These are phyloP conservation scores for Zaprionus camerounensis DNA, from an alignment of 1,140 invertebrate species.

Conservation along the genomic window DNA sequence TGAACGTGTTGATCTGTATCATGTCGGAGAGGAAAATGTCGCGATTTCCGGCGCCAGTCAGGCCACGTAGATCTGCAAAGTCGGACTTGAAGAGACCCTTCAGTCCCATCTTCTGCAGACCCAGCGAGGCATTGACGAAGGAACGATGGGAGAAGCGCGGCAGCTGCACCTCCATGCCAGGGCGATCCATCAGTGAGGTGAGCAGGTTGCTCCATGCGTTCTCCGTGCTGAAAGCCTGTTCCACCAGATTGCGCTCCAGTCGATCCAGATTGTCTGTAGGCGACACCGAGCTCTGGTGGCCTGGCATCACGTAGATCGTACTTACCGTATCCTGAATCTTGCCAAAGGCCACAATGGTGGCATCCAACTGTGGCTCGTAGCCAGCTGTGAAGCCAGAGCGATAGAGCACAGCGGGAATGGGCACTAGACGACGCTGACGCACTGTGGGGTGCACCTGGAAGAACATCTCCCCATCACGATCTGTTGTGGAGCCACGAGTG, in stretches of 20 bases:
- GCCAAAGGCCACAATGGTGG: constrained; percentile 91
- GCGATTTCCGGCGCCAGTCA: constrained; percentile 89
- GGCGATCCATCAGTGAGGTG: constrained; percentile 89
- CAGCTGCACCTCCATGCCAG: constrained; percentile 91
- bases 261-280: constrained; percentile 90
- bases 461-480: constrained; percentile 92
- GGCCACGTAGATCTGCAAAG: constrained; percentile 91
- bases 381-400: constrained; percentile 90
- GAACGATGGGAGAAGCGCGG: constrained; percentile 93
- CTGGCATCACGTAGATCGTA: constrained; percentile 91
- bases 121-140: constrained; percentile 90
- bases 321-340: constrained; percentile 89
- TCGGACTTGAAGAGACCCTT: constrained; percentile 90
- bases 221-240: constrained; percentile 87
- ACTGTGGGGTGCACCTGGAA: constrained; percentile 92
- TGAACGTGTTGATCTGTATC: constrained; percentile 91
- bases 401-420: constrained; percentile 92
- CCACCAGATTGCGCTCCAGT: constrained; percentile 88
- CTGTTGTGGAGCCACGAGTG: constrained; percentile 88
- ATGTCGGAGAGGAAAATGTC: constrained; percentile 92
- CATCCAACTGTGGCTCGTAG: constrained; percentile 92
- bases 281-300: constrained; percentile 90
- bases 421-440: constrained; percentile 90
- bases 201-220: constrained; percentile 90
- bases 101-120: constrained; percentile 91